Base-by-base conservation (phyloP, 2,797 vertebrate genomes). In the Dendrocincla fuliginosa region DNA sequence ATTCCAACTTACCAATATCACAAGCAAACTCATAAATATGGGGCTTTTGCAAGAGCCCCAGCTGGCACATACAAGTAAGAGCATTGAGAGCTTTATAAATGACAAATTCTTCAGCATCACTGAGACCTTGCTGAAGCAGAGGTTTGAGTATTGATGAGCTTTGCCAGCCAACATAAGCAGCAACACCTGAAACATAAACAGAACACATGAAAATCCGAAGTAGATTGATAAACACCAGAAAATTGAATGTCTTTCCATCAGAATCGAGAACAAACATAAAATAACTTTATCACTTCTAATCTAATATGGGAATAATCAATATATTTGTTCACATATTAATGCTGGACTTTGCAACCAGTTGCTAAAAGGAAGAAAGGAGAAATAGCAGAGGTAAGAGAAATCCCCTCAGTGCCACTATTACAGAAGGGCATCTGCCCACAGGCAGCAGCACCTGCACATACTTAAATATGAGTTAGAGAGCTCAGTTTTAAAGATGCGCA, bases 131-230 rank as follows among this genome's bases (percentile, higher is more conserved):
- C 90, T 99, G 99, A 52, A 99, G 98, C 41, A 99, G 98, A 10
- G 99, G 99, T 94, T 99, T 99, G 94, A 99, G 97, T 97, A 99
- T 99, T 52, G 99, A 99, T 10, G 99, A 99, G 93, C 99, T 99
- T 80, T 99, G 99, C 99, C 99, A 99, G 90, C 99, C 99, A 80
- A 99, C 99, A 6, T 99, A 99, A 67, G 99, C 99, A 32, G 99
- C 99, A 89, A 99, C 99, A 53, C 99, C 99, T 99, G 84, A 82
- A 96, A 97, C 46, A 35, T 17, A 78, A 41, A 85, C 86, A 84
- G 22, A 75, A 74, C 32, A 73, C 25, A 59, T 35, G 64, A 81
- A 82, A 82, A 42, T 52, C 30, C 22, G 42, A 75, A 90, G 28
- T 4, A 69, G 32, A 67, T 19, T 46, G 57, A 67, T 39, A 44